Evolutionary conservation across 2,888 invertebrate species (phyloP).

Genomic region (Dexiosoma caninum): DNA sequence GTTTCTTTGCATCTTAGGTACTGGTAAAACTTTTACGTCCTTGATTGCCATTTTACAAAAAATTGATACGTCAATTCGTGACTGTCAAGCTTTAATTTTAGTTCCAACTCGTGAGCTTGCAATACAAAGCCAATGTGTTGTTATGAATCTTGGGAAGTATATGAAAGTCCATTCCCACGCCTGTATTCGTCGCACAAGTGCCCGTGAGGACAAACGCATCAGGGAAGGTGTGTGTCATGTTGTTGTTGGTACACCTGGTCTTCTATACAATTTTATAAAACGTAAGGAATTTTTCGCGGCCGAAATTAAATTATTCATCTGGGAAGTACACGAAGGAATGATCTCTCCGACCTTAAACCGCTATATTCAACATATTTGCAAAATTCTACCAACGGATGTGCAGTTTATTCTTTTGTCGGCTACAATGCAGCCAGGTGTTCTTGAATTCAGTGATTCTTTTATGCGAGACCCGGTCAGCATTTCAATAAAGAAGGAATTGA

Average conservation of each 20-base stretch:
- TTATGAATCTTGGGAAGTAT: slow-evolving; percentile 98
- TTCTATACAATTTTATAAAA: slow-evolving; percentile 98
- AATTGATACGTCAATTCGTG: slow-evolving; percentile 91
- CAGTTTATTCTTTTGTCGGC: slow-evolving; percentile 98
- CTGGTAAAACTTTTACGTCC: slow-evolving; percentile 99
- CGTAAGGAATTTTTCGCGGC: slow-evolving; percentile 92
- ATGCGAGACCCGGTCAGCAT: slow-evolving; percentile 98
- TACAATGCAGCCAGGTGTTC: slow-evolving; percentile 98
- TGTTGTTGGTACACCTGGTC: slow-evolving; percentile 98
- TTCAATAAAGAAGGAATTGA: slow-evolving; percentile 97
- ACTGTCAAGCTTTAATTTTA: slow-evolving; percentile 97
- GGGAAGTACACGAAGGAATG: slow-evolving; percentile 99
- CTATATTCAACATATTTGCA: slow-evolving; percentile 99
- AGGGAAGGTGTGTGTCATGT: slow-evolving; percentile 96
- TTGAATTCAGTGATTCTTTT: slow-evolving; percentile 98
- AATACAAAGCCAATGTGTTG: slow-evolving; percentile 91
- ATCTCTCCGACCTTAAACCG: slow-evolving; percentile 98
- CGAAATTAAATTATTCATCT: slow-evolving; percentile 96
- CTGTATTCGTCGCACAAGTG: slow-evolving; percentile 99
- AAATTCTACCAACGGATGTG: slow-evolving; percentile 92
- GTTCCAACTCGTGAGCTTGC: slow-evolving; percentile 94
- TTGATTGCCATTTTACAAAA: slow-evolving; percentile 99
- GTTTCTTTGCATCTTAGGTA: slow-evolving; percentile 78
- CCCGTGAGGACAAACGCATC: slow-evolving; percentile 97
- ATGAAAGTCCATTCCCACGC: slow-evolving; percentile 98